Evolutionary conservation across 2,797 vertebrate species (phyloP).

Genomic region (Macroramphosus scolopax): DNA sequence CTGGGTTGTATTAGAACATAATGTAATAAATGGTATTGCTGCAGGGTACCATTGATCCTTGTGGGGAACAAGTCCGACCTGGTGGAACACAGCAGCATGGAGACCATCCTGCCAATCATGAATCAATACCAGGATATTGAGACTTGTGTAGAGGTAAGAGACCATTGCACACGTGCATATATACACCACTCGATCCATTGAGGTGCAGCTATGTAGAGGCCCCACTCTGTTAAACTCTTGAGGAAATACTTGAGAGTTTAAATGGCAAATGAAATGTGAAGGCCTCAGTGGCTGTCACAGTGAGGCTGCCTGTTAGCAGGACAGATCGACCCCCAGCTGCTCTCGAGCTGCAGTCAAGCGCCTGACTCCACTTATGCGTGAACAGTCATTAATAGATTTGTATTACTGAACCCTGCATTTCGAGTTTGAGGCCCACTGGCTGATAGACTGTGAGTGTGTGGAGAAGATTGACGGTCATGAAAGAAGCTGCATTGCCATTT

Average conservation of each 20-base stretch:
- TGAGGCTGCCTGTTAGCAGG: slow-evolving; percentile 1
- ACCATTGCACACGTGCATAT: not conserved
- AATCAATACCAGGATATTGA: slow-evolving; percentile 98
- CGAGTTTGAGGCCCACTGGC: slow-evolving; percentile 4
- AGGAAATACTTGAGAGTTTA: slow-evolving; percentile 12
- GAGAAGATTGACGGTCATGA: slow-evolving; percentile 21
- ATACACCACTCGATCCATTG: not conserved
- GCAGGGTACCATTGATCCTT: slow-evolving; percentile 93
- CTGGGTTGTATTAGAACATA: too few species aligned
- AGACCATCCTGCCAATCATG: slow-evolving; percentile 98
- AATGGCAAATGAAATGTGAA: slow-evolving; percentile 21
- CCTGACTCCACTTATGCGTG: slow-evolving; percentile 35
- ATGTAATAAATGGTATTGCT: slow-evolving; percentile 15
- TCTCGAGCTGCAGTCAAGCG: slow-evolving; percentile 13
- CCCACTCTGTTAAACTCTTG: too few species aligned
- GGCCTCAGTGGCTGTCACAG: not conserved
- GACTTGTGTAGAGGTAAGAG: slow-evolving; percentile 94
- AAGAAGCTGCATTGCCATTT: too few species aligned
- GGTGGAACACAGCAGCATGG: slow-evolving; percentile 99
- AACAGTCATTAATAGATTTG: slow-evolving; percentile 35
- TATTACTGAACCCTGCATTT: slow-evolving; percentile 2
- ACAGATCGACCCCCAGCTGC: slow-evolving; percentile 8
- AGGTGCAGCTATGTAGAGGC: not conserved
- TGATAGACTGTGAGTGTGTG: slow-evolving; percentile 19
- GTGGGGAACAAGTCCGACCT: slow-evolving; percentile 99